Evolutionary conservation across 1,140 invertebrate species (phyloP).

Genomic region (Galleria mellonella): DNA sequence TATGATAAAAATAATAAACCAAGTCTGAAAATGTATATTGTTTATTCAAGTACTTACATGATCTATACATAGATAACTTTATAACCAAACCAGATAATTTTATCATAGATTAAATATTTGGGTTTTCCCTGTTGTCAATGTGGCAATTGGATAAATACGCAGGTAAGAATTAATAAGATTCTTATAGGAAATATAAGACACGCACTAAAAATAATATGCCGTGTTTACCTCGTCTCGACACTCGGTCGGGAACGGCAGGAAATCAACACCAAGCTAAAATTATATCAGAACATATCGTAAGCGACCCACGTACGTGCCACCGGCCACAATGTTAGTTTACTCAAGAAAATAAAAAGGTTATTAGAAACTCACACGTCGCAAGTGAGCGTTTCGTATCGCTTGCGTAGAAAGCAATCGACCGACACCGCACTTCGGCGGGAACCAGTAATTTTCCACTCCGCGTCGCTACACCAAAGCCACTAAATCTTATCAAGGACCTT

Average conservation of each 20-base stretch:
- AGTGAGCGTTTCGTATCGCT: conserved; percentile 50
- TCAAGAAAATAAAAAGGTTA: conserved; percentile 42
- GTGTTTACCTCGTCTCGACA: conserved; percentile 27
- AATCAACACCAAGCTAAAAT: conserved; percentile 23
- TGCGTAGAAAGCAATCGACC: conserved; percentile 59
- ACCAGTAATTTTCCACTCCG: conserved; percentile 62
- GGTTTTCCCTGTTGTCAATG: no score
- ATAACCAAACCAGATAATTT: no score
- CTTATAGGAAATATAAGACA: background rate
- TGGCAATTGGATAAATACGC: no score
- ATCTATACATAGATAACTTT: no score
- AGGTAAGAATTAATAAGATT: background rate
- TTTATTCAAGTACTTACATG: no score
- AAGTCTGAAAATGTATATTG: no score
- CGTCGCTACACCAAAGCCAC: conserved; percentile 24
- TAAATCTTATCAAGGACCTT: conserved; percentile 28
- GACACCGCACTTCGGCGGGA: conserved; percentile 46
- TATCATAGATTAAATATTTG: no score
- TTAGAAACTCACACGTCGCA: conserved; percentile 65
- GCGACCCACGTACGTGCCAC: conserved; percentile 12
- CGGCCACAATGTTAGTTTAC: conserved; percentile 18
- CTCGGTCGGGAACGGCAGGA: conserved; percentile 5
- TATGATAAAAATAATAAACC: no score
- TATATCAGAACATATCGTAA: conserved; percentile 10
- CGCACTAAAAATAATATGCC: conserved; percentile 19